Conservation (phyloP, 2,888 invertebrate genomes). For the Ectemnius cavifrons region DNA sequence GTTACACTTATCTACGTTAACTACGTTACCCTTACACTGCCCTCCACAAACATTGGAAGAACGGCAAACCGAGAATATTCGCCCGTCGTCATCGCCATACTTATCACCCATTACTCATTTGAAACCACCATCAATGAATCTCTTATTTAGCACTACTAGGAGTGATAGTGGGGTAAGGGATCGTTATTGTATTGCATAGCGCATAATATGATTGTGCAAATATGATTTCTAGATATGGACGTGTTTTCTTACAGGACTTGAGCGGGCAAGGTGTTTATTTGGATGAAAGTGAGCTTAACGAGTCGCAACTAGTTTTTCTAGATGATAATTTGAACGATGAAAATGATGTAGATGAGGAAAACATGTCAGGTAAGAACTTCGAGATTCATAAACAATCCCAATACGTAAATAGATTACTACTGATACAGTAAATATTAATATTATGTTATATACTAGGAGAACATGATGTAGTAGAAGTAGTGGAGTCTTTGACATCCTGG, state of each 20-base stretch:
- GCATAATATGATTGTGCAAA: too few species aligned
- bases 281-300: slow-evolving; percentile 80
- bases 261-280: slow-evolving; percentile 84
- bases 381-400: background rate
- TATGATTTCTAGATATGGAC: too few species aligned
- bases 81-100: too few species aligned
- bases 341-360: slow-evolving; percentile 92
- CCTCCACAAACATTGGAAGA: too few species aligned
- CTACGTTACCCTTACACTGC: too few species aligned
- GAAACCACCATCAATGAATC: slow-evolving; percentile 58
- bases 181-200: too few species aligned
- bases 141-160: slow-evolving; percentile 74
- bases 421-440: background rate
- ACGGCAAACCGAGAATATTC: too few species aligned
- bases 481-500: slow-evolving; percentile 78
- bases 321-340: slow-evolving; percentile 88
- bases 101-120: too few species aligned
- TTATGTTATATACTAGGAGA: slow-evolving; percentile 78
- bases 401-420: background rate
- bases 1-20: too few species aligned
- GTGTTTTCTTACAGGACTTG: slow-evolving; percentile 78
- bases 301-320: slow-evolving; percentile 79
- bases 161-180: slow-evolving; percentile 75
- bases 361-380: slow-evolving; percentile 84
- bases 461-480: slow-evolving; percentile 84